Evolutionary conservation across 2,888 invertebrate genomes (phyloP).

Genomic region (Dynastes grantii): DNA sequence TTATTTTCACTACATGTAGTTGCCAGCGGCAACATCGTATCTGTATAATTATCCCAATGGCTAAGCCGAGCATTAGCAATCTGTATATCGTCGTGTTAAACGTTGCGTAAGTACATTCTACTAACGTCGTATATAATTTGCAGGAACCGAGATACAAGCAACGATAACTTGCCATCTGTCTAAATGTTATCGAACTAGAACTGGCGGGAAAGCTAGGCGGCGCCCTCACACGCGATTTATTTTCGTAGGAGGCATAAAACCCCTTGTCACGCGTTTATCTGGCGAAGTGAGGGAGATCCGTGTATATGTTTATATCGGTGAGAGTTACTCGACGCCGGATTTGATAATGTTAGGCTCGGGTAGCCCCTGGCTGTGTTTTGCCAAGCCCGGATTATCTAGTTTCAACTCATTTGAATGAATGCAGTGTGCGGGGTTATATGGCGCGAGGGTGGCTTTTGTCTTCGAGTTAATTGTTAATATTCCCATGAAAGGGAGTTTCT

Average conservation of each 20-base stretch:
- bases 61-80: too few relatives aligned
- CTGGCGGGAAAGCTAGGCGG: background rate
- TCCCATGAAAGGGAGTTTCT: background rate
- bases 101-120: background rate
- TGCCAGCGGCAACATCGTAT: too few relatives aligned
- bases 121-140: conserved; percentile 1
- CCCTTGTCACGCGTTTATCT: conserved; percentile 24
- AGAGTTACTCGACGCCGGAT: background rate
- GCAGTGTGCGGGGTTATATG: background rate
- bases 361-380: conserved; percentile 15
- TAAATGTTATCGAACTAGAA: conserved; percentile 27
- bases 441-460: background rate
- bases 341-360: conserved; percentile 16
- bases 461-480: conserved; percentile 15
- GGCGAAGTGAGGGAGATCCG: too few relatives aligned
- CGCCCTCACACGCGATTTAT: conserved; percentile 17
- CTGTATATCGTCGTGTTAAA: background rate
- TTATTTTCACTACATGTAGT: too few relatives aligned
- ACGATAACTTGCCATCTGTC: conserved; percentile 24
- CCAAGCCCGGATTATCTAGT: conserved; percentile 22
- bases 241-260: conserved; percentile 2
- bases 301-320: background rate
- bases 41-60: too few relatives aligned
- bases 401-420: background rate
- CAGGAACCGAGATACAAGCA: conserved; percentile 10